Conservation (phyloP, 2,888 invertebrate genomes). For the Pasiphila rectangulata region DNA sequence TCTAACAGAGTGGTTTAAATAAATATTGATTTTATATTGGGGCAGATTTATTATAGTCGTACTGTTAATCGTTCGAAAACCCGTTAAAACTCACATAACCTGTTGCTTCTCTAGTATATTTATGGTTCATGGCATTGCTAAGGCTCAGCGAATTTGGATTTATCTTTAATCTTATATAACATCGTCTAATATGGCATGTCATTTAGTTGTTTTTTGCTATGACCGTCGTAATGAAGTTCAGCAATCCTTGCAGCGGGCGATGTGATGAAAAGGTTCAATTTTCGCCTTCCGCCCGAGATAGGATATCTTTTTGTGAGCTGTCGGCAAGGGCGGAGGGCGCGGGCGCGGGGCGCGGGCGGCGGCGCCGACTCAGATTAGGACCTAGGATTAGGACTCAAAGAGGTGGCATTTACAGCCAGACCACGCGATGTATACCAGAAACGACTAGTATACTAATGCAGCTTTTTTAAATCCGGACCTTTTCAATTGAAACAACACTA, state of each 20-base stretch:
- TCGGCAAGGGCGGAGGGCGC: conserved; percentile 5
- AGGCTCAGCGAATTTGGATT: background rate
- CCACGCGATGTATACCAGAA: too few species aligned
- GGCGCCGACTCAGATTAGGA: conserved; percentile 6
- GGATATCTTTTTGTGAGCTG: conserved; percentile 27
- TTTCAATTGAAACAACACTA: too few species aligned
- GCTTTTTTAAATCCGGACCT: too few species aligned
- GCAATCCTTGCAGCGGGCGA: conserved; percentile 4
- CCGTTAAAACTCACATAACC: too few species aligned
- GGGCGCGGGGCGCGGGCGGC: conserved; percentile 1
- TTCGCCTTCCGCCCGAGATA: conserved; percentile 24
- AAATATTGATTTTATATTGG: too few species aligned
- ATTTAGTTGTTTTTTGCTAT: background rate
- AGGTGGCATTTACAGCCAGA: background rate
- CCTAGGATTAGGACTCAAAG: background rate
- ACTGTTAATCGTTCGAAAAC: background rate
- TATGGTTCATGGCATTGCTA: background rate
- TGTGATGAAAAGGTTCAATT: conserved; percentile 28
- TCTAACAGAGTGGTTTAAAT: too few species aligned
- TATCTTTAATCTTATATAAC: background rate
- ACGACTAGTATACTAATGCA: too few species aligned
- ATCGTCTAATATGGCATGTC: background rate
- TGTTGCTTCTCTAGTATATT: too few species aligned
- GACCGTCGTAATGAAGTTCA: background rate
- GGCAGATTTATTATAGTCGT: background rate